Percentiles rank a stretch among this genome's conserved stretches.
phyloP scores from a whole-genome alignment of 2,888 invertebrate genomes.

The Strigamia crassipes region DNA sequence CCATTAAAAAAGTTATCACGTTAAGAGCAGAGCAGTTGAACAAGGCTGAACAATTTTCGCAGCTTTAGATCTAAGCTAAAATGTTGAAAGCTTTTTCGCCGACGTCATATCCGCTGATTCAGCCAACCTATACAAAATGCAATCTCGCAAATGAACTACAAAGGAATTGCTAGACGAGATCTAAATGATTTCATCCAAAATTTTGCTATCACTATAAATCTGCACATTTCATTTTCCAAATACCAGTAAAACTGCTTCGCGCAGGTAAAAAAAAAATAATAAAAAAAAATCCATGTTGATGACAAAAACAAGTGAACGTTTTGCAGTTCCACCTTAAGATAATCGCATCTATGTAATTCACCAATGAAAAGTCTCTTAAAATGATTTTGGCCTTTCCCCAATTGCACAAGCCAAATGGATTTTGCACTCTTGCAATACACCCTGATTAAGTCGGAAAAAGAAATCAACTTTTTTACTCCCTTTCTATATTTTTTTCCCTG shows the following conservation, averaged over 20 bases:
- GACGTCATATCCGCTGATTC: slow-evolving; percentile 36
- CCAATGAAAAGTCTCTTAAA: slow-evolving; percentile 25
- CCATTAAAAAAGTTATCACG: slow-evolving; percentile 10
- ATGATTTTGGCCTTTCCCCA: slow-evolving; percentile 38
- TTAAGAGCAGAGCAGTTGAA: slow-evolving; percentile 6
- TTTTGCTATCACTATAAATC: not conserved
- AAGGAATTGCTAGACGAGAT: not conserved
- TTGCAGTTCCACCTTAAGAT: slow-evolving; percentile 32
- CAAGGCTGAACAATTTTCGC: not conserved
- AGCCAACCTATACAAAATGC: not conserved
- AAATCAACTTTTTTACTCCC: slow-evolving; percentile 28
- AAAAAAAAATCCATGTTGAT: not conserved
- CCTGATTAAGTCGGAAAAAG: slow-evolving; percentile 25
- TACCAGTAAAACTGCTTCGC: not conserved
- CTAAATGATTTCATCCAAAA: not conserved
- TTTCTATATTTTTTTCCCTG: not conserved
- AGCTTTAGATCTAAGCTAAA: not conserved
- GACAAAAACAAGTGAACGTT: not conserved
- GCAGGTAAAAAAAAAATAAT: not conserved
- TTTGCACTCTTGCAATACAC: slow-evolving; percentile 36
- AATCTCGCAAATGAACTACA: slow-evolving; percentile 32
- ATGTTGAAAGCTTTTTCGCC: slow-evolving; percentile 16
- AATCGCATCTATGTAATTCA: slow-evolving; percentile 24
- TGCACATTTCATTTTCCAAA: slow-evolving; percentile 5
- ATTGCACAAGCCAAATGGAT: slow-evolving; percentile 38